These are phyloP conservation scores for Bradysia coprophila DNA, from an alignment of 1,140 invertebrate species.

Conservation along the genomic window DNA sequence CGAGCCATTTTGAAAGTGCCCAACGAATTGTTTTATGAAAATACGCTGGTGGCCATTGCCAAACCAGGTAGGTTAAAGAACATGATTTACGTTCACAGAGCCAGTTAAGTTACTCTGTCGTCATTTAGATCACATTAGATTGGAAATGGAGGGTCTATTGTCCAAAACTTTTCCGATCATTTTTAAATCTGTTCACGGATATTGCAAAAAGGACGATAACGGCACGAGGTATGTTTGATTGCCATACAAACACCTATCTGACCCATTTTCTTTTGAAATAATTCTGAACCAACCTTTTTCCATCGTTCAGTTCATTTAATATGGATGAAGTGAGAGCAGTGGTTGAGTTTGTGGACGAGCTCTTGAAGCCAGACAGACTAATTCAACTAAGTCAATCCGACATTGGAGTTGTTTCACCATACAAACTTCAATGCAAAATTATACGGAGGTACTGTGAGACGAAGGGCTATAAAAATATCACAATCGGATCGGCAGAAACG, in stretches of 20 bases:
- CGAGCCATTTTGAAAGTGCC: slow-evolving; percentile 38
- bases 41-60: slow-evolving; percentile 26
- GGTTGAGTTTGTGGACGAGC: slow-evolving; percentile 28
- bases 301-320: slow-evolving; percentile 52
- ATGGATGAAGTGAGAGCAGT: slow-evolving; percentile 40
- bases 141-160: slow-evolving; percentile 18
- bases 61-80: background rate
- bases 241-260: background rate
- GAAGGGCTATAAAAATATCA: slow-evolving; percentile 24
- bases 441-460: slow-evolving; percentile 26
- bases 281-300: slow-evolving; percentile 8
- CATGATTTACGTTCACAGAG: background rate
- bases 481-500: slow-evolving; percentile 72
- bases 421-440: slow-evolving; percentile 41
- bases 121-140: background rate
- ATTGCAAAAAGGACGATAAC: background rate
- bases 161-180: slow-evolving; percentile 35
- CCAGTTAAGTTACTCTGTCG: background rate
- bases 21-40: slow-evolving; percentile 42
- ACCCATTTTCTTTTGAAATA: slow-evolving; percentile 1
- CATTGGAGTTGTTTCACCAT: slow-evolving; percentile 74
- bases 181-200: slow-evolving; percentile 40
- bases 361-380: slow-evolving; percentile 17
- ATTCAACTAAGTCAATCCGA: slow-evolving; percentile 32
- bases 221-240: background rate